Conservation (phyloP, 2,113 vertebrate genomes). For the Himantopus leucocephalus region DNA sequence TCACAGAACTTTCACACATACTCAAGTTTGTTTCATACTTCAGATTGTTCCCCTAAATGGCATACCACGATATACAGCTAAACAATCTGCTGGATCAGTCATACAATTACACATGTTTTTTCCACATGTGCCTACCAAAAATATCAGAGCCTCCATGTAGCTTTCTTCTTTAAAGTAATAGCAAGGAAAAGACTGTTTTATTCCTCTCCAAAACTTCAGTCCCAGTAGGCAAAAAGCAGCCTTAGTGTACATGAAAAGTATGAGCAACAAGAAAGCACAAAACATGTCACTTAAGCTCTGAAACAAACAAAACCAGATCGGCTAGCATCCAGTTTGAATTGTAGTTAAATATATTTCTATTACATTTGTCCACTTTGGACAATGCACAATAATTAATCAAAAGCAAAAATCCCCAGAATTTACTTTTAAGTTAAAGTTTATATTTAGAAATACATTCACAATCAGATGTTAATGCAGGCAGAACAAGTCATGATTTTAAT, state of each 20-base stretch:
- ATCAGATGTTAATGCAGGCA: not conserved
- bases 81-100: constrained; percentile 7
- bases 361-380: not conserved
- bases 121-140: constrained; percentile 34
- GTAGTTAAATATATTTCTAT: not conserved
- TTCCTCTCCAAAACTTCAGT: not conserved
- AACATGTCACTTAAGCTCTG: not conserved
- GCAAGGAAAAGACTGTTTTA: not conserved
- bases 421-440: not conserved
- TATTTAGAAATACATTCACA: not conserved
- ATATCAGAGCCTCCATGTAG: not conserved
- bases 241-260: not conserved
- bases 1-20: not conserved
- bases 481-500: not conserved
- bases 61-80: not conserved
- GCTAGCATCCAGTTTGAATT: not conserved
- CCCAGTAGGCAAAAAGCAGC: not conserved
- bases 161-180: constrained; percentile 9
- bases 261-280: not conserved
- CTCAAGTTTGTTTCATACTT: not conserved
- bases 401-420: not conserved
- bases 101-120: not conserved
- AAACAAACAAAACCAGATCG: not conserved
- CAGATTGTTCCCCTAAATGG: not conserved
- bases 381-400: not conserved